Percentiles rank a stretch among this genome's conserved stretches.
phyloP scores from a whole-genome alignment of 1,140 invertebrate species.

The Oedothorax gibbosus region DNA sequence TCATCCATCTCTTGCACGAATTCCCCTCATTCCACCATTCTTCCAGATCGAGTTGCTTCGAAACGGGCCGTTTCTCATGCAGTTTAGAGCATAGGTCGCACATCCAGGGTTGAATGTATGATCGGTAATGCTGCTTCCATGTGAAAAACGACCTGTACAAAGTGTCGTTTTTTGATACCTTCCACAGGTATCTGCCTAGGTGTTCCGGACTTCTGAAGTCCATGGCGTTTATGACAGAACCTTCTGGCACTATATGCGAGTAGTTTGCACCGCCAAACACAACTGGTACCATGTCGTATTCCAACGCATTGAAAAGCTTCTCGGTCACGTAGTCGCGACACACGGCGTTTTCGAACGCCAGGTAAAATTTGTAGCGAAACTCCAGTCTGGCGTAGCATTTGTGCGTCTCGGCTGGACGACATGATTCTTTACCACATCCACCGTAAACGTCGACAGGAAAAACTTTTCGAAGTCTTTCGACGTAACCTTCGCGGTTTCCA shows the following conservation, averaged over 20 bases:
- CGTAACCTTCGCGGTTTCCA: slow-evolving; percentile 64
- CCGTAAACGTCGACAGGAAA: slow-evolving; percentile 67
- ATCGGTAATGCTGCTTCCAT: slow-evolving; percentile 49
- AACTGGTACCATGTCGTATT: slow-evolving; percentile 68
- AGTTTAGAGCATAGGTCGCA: slow-evolving; percentile 67
- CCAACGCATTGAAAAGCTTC: slow-evolving; percentile 66
- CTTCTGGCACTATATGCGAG: slow-evolving; percentile 50
- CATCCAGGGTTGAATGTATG: slow-evolving; percentile 63
- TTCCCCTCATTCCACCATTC: slow-evolving; percentile 62
- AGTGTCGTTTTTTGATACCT: slow-evolving; percentile 13
- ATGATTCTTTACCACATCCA: slow-evolving; percentile 65
- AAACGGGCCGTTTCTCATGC: slow-evolving; percentile 67
- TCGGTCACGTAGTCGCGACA: slow-evolving; percentile 71
- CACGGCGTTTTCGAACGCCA: slow-evolving; percentile 71
- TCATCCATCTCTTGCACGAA: slow-evolving; percentile 49
- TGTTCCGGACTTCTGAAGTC: slow-evolving; percentile 54
- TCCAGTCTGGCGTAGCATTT: slow-evolving; percentile 63
- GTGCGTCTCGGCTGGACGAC: slow-evolving; percentile 59
- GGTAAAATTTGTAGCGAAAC: slow-evolving; percentile 67
- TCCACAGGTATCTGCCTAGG: slow-evolving; percentile 54
- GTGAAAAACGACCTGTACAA: slow-evolving; percentile 50
- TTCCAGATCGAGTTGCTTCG: slow-evolving; percentile 65
- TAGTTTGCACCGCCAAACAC: slow-evolving; percentile 69
- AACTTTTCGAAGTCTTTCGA: slow-evolving; percentile 63
- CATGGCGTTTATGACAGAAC: slow-evolving; percentile 62